Conservation (phyloP, 2,888 invertebrate genomes). For the Pantelozetes paolii region DNA sequence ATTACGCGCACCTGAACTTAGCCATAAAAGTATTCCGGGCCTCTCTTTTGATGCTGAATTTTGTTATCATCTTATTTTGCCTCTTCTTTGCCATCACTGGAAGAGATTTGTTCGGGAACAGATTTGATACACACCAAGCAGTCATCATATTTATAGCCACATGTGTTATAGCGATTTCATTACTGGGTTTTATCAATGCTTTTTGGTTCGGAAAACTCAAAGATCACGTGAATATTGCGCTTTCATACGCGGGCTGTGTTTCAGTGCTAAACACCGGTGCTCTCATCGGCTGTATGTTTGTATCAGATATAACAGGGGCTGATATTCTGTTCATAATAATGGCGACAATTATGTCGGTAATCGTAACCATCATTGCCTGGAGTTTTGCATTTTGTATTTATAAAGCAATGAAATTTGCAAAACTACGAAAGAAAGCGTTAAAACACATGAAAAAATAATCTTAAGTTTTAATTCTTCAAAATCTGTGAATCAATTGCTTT, state of each 20-base stretch:
- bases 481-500: too few relatives aligned
- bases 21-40: background rate
- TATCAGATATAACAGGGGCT: background rate
- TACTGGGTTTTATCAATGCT: background rate
- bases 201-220: constrained; percentile 20
- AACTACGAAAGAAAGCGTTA: background rate
- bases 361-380: background rate
- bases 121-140: background rate
- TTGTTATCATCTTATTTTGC: background rate
- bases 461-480: background rate
- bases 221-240: background rate
- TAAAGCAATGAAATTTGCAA: background rate
- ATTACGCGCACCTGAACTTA: background rate
- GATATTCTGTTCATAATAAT: background rate
- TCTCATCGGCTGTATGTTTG: background rate
- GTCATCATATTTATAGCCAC: background rate
- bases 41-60: background rate
- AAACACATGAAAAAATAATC: background rate
- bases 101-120: background rate
- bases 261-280: background rate
- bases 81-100: background rate
- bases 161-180: background rate
- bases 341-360: background rate
- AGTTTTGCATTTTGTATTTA: constrained; percentile 2
- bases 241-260: background rate